Conservation (phyloP, 2,113 vertebrate species). For the Setophaga kirtlandii region DNA sequence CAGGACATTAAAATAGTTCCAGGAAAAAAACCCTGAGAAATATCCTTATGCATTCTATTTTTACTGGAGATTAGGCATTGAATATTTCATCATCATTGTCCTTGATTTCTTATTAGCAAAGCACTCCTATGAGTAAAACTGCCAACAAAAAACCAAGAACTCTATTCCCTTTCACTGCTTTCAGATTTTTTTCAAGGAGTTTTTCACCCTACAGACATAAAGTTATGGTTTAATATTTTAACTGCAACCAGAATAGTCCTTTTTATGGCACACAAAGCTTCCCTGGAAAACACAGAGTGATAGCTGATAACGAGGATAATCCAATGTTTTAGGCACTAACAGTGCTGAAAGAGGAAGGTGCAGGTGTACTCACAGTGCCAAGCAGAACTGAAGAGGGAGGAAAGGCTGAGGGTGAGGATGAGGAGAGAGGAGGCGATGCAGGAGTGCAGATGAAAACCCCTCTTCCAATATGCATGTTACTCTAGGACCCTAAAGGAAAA, state of each 20-base stretch:
- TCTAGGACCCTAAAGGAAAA: not conserved
- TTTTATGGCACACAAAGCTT: not conserved
- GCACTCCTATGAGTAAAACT: not conserved
- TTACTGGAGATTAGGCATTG: not conserved
- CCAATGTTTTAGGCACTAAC: not conserved
- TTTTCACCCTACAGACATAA: not conserved
- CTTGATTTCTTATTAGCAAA: not conserved
- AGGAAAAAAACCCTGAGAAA: not conserved
- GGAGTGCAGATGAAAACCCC: not conserved
- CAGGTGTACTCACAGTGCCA: not conserved
- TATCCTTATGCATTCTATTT: not conserved
- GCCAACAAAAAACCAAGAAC: not conserved
- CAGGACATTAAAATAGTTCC: not conserved
- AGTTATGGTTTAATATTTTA: not conserved
- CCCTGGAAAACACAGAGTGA: not conserved
- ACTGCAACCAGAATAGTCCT: not conserved
- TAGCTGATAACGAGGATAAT: not conserved
- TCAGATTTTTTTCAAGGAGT: not conserved
- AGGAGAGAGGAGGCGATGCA: not conserved
- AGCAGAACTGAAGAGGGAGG: not conserved
- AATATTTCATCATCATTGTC: not conserved
- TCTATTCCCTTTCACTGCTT: not conserved
- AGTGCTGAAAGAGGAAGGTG: not conserved
- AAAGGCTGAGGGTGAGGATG: not conserved
- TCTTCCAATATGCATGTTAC: not conserved